Base-by-base conservation (phyloP, 2,888 invertebrate genomes). In the Epinotia demarniana region DNA sequence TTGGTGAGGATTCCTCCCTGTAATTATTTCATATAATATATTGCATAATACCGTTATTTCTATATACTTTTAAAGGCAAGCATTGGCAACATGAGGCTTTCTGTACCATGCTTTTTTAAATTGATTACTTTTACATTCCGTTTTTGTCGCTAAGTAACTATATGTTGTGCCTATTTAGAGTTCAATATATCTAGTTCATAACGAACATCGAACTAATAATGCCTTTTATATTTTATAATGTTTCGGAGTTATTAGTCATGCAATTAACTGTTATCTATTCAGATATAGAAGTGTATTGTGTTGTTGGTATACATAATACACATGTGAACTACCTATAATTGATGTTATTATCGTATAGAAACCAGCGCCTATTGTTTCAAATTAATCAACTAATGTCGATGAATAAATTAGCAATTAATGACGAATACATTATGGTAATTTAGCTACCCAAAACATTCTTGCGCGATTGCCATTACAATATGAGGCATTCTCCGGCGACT, bases 1-100 rank as follows among this genome's bases (percentile, higher is more conserved):
- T 99, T 99, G 33, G 95, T 93, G 89, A 99, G 98, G 0, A 98
- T 96, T 1, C 99, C 99, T 72, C 99, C 99, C 95, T 96, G 88
- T 60, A 78, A 78, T 68, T 72, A 49, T 49, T 49, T 49, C 4
- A 46, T 13, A 46, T 46, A 3, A 13, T 46, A 13, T 12, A 46
- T 46, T 46, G 4, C 46, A 46, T 13, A 46, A 46, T 46, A 46
- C 13, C 13, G 3, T 46, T 46, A 46, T 46, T 46, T 46, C 12
- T 46, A 3, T 46, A 46, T 46, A 12, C 12, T 46, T 46, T 46
- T 13, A 46, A 2, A n/a, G 49, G 49, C 13, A 5, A 53, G n/a
- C 49, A n/a, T 46, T 12, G 46, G 13, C 33, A 33, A 33, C 33
- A 33, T 33, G 33, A 6, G 33, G 33, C 33, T 33, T 33, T 33